A percentile compares a stretch with the other conserved stretches of the same genome.
These are phyloP conservation scores for Hemithea aestivaria DNA, from an alignment of 2,888 invertebrate genomes.

Conservation along the genomic window DNA sequence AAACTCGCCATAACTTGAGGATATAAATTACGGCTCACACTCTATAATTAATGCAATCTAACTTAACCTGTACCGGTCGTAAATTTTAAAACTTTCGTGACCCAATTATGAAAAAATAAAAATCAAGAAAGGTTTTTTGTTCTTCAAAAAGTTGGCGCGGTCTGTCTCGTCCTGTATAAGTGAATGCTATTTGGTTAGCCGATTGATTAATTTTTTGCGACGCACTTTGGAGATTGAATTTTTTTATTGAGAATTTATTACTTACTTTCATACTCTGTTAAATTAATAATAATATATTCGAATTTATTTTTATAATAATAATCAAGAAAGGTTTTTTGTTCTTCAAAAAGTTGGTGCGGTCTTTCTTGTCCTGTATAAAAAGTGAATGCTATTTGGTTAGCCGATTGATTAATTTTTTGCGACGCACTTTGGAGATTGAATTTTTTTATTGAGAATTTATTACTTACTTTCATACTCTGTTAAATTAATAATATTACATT, in stretches of 20 bases:
- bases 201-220: slow-evolving; percentile 10
- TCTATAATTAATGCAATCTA: slow-evolving; percentile 27
- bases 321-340: slow-evolving; percentile 15
- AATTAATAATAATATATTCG: too few species aligned
- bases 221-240: slow-evolving; percentile 10
- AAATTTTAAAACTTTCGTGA: slow-evolving; percentile 23
- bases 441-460: slow-evolving; percentile 11
- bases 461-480: too few species aligned
- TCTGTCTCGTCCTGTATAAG: slow-evolving; percentile 8
- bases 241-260: slow-evolving; percentile 9
- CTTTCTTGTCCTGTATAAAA: slow-evolving; percentile 9
- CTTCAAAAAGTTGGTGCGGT: slow-evolving; percentile 10
- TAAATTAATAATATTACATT: too few species aligned
- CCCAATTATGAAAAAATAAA: slow-evolving; percentile 28
- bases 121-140: slow-evolving; percentile 16
- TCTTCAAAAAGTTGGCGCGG: slow-evolving; percentile 10
- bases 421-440: slow-evolving; percentile 6
- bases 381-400: slow-evolving; percentile 14
- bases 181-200: slow-evolving; percentile 15
- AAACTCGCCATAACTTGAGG: slow-evolving; percentile 20
- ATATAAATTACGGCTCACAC: slow-evolving; percentile 25
- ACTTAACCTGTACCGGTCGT: slow-evolving; percentile 21
- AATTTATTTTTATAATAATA: too few species aligned
- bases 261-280: too few species aligned
- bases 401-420: slow-evolving; percentile 11